Evolutionary conservation across 2,888 invertebrate species (phyloP).

Genomic region (Entomobrya proxima): DNA sequence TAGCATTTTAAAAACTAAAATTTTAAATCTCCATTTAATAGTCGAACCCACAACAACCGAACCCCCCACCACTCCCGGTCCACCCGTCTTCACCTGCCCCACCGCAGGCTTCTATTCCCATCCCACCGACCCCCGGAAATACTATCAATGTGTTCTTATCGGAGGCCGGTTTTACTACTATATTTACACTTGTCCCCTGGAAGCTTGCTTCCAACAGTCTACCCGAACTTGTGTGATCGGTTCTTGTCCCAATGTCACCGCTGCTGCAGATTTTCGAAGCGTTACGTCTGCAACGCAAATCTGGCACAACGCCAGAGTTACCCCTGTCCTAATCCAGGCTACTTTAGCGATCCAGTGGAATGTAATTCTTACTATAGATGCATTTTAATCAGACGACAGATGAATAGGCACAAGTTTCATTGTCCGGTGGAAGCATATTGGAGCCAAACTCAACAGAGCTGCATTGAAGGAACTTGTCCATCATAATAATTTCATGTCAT

Average conservation of each 20-base stretch:
- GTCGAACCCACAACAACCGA: too few species aligned
- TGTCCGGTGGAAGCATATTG: slow-evolving; percentile 43
- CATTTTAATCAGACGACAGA: not conserved
- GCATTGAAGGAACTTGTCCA: slow-evolving; percentile 47
- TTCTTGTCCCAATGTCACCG: too few species aligned
- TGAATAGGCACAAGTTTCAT: slow-evolving; percentile 1
- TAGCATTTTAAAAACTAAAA: too few species aligned
- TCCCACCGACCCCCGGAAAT: slow-evolving; percentile 47
- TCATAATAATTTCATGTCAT: not conserved
- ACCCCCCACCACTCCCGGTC: not conserved
- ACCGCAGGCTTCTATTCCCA: slow-evolving; percentile 42
- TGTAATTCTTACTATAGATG: slow-evolving; percentile 49
- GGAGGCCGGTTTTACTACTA: slow-evolving; percentile 49
- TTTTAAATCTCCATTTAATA: too few species aligned
- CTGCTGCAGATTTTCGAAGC: too few species aligned
- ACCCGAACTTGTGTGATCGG: slow-evolving; percentile 20
- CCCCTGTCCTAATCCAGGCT: slow-evolving; percentile 22
- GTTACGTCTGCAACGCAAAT: not conserved
- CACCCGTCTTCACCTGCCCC: slow-evolving; percentile 48
- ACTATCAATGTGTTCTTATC: slow-evolving; percentile 61
- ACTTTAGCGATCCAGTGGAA: not conserved
- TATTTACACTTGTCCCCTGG: slow-evolving; percentile 55
- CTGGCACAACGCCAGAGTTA: not conserved
- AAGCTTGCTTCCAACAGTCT: slow-evolving; percentile 48
- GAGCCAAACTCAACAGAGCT: not conserved